phyloP scores from a whole-genome alignment of 2,888 invertebrate genomes.

The Chrysina gloriosa region DNA sequence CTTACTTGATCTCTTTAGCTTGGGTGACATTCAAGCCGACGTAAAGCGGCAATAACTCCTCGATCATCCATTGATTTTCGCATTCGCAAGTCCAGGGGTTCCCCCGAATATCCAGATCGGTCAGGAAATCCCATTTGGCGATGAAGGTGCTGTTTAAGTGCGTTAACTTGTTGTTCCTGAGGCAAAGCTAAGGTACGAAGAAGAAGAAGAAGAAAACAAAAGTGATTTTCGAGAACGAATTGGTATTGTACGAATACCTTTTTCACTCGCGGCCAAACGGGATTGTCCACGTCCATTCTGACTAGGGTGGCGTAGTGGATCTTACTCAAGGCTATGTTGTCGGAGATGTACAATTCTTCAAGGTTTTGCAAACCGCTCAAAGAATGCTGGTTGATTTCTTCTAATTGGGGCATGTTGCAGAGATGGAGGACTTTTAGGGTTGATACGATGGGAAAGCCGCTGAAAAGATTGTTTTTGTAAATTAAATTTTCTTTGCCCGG shows the following conservation, averaged over 20 bases:
- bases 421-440: slow-evolving; percentile 75
- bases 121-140: slow-evolving; percentile 77
- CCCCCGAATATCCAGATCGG: slow-evolving; percentile 74
- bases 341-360: slow-evolving; percentile 71
- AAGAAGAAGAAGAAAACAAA: slow-evolving; percentile 10
- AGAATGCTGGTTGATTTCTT: slow-evolving; percentile 68
- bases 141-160: slow-evolving; percentile 74
- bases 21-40: slow-evolving; percentile 63
- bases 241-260: slow-evolving; percentile 65
- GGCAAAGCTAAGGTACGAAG: slow-evolving; percentile 70
- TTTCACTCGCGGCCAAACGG: slow-evolving; percentile 74
- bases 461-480: no score
- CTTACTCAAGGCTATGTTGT: slow-evolving; percentile 71
- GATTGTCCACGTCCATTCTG: slow-evolving; percentile 64
- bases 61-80: slow-evolving; percentile 81
- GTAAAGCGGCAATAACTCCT: slow-evolving; percentile 71
- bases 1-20: slow-evolving; percentile 67
- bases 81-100: slow-evolving; percentile 87
- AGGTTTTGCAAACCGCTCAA: slow-evolving; percentile 71
- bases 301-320: slow-evolving; percentile 74
- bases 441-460: slow-evolving; percentile 74
- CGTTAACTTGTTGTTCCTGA: slow-evolving; percentile 78
- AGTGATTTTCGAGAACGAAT: neutral
- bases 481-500: neutral
- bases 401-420: slow-evolving; percentile 74